Conservation (phyloP, 1,140 invertebrate species). For the Hylaeus volcanicus region DNA sequence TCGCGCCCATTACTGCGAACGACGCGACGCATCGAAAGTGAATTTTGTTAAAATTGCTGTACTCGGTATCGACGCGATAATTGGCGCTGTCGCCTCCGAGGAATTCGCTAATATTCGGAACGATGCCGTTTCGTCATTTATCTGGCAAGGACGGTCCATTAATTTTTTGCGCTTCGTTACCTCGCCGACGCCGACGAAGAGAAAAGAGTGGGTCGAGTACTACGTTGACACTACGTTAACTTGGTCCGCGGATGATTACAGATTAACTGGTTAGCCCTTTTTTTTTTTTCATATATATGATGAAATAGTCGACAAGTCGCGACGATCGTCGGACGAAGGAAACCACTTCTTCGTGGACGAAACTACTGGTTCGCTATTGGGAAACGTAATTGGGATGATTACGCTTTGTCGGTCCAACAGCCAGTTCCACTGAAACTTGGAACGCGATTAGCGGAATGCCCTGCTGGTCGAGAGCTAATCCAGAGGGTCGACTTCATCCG, state of each 20-base stretch:
- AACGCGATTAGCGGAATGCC: conserved; percentile 29
- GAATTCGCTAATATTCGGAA: conserved; percentile 26
- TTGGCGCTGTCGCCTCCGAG: conserved; percentile 17
- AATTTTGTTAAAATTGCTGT: conserved; percentile 23
- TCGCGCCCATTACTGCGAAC: conserved; percentile 12
- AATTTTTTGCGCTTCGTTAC: conserved; percentile 39
- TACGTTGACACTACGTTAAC: conserved; percentile 30
- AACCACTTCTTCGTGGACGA: too few relatives aligned
- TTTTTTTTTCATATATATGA: too few relatives aligned
- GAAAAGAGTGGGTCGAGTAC: too few relatives aligned
- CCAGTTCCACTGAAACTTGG: conserved; percentile 6
- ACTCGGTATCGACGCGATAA: conserved; percentile 20
- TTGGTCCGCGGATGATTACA: conserved; percentile 22
- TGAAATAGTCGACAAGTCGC: too few relatives aligned
- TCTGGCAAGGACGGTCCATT: conserved; percentile 33
- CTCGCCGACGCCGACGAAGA: too few relatives aligned
- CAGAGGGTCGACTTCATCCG: conserved; percentile 19
- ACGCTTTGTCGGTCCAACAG: not conserved
- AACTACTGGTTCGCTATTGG: not conserved
- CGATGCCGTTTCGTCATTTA: conserved; percentile 27
- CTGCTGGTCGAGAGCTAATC: conserved; percentile 15
- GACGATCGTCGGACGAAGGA: too few relatives aligned
- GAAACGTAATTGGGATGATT: conserved; percentile 37
- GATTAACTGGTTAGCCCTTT: conserved; percentile 1
- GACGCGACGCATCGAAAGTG: conserved; percentile 20